Evolutionary conservation across 92 coral and sea anemone genomes (phyloP).

Genomic region (Epizoanthus illoricatus): DNA sequence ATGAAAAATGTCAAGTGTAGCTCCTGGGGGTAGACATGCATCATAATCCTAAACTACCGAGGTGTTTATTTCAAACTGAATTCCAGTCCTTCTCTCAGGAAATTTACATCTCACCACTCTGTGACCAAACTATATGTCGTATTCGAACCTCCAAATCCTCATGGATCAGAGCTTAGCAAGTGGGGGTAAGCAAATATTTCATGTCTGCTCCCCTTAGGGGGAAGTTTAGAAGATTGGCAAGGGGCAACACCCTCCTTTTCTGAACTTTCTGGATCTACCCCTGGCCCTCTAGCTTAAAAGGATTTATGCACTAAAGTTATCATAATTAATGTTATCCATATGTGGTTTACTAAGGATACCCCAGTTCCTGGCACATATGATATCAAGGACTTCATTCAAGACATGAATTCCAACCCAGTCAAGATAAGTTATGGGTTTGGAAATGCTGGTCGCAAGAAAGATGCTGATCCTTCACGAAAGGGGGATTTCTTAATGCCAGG

Average conservation of each 20-base stretch:
- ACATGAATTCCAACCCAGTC: slow-evolving; percentile 72
- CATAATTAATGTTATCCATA: not conserved
- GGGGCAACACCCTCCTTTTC: not conserved
- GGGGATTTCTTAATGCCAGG: slow-evolving; percentile 89
- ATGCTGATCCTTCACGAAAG: slow-evolving; percentile 88
- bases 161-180: too few relatives aligned
- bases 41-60: too few relatives aligned
- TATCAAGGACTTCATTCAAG: slow-evolving; percentile 82
- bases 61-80: too few relatives aligned
- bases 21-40: too few relatives aligned
- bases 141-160: too few relatives aligned
- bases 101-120: too few relatives aligned
- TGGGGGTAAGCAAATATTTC: too few relatives aligned
- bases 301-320: not conserved
- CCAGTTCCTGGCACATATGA: slow-evolving; percentile 96
- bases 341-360: slow-evolving; percentile 65
- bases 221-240: too few relatives aligned
- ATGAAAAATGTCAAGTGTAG: too few relatives aligned
- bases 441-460: slow-evolving; percentile 88
- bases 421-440: slow-evolving; percentile 84
- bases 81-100: too few relatives aligned
- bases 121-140: too few relatives aligned
- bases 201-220: too few relatives aligned
- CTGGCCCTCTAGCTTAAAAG: not conserved
- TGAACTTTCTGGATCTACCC: not conserved